Base-by-base conservation (phyloP, 2,888 invertebrate genomes). In the Phyllotreta cruciferae region DNA sequence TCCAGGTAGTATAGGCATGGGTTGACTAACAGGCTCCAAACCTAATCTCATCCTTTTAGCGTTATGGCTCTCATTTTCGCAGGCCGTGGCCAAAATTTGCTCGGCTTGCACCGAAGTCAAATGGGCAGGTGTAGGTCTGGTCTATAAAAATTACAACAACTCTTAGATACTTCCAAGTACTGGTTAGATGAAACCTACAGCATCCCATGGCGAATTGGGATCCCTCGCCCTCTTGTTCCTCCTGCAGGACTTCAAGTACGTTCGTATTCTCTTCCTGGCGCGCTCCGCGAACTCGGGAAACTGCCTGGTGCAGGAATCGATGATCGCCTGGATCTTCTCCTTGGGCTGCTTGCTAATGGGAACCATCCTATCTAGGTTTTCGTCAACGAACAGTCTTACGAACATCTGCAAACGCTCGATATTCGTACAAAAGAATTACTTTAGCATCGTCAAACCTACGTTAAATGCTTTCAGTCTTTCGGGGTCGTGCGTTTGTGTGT, bases 311-410 rank as follows among this genome's bases (percentile, higher is more conserved):
- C 97, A 97, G 13, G 96, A 96, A 81, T 97, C 97, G 69, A 97
- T 94, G 79, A 97, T 97, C 13, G 96, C 97, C 79, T 97, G 96
- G 72, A 97, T 95, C 84, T 97, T 97, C 81, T 97, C 97, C 80
- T 97, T 97, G 6, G 97, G 97, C 82, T 97, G 97, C 79, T 97
- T 96, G 56, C 96, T 96, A 77, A 97, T 97, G 62, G 97, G 97
- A 62, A 97, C 95, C 85, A 95, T 95, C 78, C 97, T 88, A 81
- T 97, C 97, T 73, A 97, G 85, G 80, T 97, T 97, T 83, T 97
- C 97, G 80, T 97, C 97, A 66, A 97, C 97, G 83, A 97, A 97
- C 65, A 97, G 85, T 44, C 97, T 89, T 66, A 97, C 96, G 82
- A 97, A 97, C 97, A 97, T 97, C 97, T 97, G 66, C 13, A 72